These are phyloP conservation scores for Miltochrista miniata DNA, from an alignment of 2,888 invertebrate genomes.

Conservation along the genomic window DNA sequence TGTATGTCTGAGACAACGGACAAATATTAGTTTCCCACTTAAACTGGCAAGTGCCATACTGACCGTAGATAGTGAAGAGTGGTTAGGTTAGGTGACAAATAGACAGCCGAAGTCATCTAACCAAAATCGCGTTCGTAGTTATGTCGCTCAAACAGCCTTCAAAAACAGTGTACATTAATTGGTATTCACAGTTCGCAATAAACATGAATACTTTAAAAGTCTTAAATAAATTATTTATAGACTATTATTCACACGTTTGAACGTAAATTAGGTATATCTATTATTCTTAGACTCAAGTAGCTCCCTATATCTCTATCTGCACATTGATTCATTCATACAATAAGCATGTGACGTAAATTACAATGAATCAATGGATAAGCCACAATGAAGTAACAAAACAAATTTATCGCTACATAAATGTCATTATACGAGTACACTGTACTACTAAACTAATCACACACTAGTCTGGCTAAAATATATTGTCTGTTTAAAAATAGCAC, in stretches of 20 bases:
- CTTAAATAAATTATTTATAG: background rate
- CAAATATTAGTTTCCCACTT: too few relatives aligned
- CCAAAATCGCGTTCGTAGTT: too few relatives aligned
- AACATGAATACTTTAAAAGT: too few relatives aligned
- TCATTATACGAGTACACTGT: background rate
- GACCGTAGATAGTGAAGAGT: too few relatives aligned
- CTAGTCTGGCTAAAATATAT: background rate
- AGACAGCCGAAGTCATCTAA: too few relatives aligned
- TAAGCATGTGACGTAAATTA: conserved; percentile 7
- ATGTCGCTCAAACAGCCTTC: too few relatives aligned
- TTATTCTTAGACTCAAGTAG: background rate
- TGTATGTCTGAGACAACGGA: too few relatives aligned
- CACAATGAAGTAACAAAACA: background rate
- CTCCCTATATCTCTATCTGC: background rate
- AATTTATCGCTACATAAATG: background rate
- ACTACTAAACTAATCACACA: background rate
- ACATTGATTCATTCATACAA: conserved; percentile 1
- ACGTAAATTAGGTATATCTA: background rate
- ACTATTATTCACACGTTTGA: background rate
- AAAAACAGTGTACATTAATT: too few relatives aligned
- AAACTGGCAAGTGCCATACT: too few relatives aligned
- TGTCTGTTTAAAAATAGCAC: background rate
- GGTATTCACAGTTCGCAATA: too few relatives aligned
- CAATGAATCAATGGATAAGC: conserved; percentile 9
- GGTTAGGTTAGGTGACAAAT: too few relatives aligned